Evolutionary conservation across 2,797 vertebrate genomes (phyloP).

Genomic region (Enteromius radiatus): DNA sequence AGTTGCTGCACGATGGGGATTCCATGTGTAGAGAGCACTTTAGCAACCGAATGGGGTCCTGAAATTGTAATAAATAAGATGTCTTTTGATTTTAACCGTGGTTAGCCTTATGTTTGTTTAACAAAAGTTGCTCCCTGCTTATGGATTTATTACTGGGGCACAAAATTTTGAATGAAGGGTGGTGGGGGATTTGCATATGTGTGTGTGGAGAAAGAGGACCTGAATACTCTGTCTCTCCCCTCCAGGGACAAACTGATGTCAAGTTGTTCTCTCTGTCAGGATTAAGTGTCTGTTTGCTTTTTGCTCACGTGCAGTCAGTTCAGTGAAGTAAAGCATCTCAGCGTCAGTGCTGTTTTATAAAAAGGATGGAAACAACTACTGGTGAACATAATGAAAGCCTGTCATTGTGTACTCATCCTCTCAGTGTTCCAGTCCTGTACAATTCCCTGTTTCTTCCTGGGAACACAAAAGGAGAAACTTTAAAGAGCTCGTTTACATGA

Average conservation of each 20-base stretch:
- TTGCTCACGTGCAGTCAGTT: constrained; percentile 81
- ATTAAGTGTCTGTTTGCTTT: constrained; percentile 91
- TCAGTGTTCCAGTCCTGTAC: neutral
- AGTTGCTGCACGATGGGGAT: constrained; percentile 35
- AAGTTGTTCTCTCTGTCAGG: constrained; percentile 88
- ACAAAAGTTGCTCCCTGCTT: constrained; percentile 61
- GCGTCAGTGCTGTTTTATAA: constrained; percentile 72
- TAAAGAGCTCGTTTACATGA: neutral
- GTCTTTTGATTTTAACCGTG: constrained; percentile 55
- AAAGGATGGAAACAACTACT: constrained; percentile 68
- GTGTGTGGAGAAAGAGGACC: constrained; percentile 63
- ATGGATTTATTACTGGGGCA: constrained; percentile 69
- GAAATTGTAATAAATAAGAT: neutral
- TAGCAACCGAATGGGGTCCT: neutral
- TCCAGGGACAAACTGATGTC: constrained; percentile 86
- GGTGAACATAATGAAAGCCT: constrained; percentile 39
- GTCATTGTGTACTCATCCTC: neutral
- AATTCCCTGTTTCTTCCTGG: neutral
- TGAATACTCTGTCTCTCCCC: constrained; percentile 76
- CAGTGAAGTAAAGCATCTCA: constrained; percentile 79
- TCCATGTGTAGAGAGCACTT: constrained; percentile 34
- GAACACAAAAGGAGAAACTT: neutral
- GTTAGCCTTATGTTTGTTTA: constrained; percentile 57
- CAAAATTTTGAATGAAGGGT: constrained; percentile 59
- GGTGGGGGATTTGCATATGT: constrained; percentile 34